Evolutionary conservation across 2,888 invertebrate genomes (phyloP).

Genomic region (Margaritifera margaritifera): DNA sequence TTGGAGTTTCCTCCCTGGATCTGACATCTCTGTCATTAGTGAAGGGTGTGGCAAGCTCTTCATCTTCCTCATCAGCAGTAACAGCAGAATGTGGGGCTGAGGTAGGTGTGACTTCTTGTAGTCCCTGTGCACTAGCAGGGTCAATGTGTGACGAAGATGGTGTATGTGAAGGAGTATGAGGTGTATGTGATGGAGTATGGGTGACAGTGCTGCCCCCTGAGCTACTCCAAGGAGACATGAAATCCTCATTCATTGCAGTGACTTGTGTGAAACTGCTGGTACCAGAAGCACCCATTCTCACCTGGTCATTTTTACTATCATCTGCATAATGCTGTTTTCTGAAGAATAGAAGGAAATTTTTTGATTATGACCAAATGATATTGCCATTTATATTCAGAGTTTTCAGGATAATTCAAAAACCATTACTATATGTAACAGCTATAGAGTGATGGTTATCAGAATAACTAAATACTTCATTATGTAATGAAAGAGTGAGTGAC

Average conservation of each 20-base stretch:
- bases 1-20: constrained; percentile 31
- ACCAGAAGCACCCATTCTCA: constrained; percentile 53
- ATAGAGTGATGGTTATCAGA: too few species aligned
- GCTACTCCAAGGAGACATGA: constrained; percentile 53
- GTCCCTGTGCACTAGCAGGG: constrained; percentile 7
- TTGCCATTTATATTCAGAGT: too few species aligned
- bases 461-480: too few species aligned
- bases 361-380: background rate
- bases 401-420: too few species aligned
- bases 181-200: constrained; percentile 36
- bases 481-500: too few species aligned
- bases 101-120: constrained; percentile 49
- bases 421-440: too few species aligned
- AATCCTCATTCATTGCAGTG: constrained; percentile 42
- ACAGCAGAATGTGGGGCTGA: constrained; percentile 63
- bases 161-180: constrained; percentile 28
- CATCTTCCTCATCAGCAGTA: constrained; percentile 49
- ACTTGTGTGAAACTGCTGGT: constrained; percentile 67
- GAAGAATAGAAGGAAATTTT: constrained; percentile 7
- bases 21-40: constrained; percentile 27
- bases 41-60: constrained; percentile 50
- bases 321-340: constrained; percentile 30
- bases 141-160: background rate
- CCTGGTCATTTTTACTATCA: constrained; percentile 34
- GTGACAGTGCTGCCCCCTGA: constrained; percentile 53